Evolutionary conservation across 2,888 invertebrate genomes (phyloP).

Genomic region (Hyposoter dolosus): DNA sequence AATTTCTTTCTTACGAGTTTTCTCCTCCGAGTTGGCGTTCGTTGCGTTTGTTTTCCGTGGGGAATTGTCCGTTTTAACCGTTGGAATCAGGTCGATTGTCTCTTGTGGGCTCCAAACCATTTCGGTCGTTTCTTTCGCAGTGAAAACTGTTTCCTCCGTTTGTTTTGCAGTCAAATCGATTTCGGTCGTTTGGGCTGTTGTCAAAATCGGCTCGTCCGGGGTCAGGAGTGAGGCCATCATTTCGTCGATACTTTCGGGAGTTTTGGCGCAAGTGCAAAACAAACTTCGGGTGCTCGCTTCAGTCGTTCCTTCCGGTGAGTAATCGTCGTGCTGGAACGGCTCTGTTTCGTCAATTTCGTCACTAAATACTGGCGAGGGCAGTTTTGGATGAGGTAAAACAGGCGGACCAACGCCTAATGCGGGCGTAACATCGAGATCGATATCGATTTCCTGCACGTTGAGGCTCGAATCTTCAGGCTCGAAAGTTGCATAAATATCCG

Average conservation of each 20-base stretch:
- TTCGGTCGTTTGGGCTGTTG: neutral
- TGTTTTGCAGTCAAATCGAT: too few relatives aligned
- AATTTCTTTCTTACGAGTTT: neutral
- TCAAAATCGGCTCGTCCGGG: slow-evolving; percentile 1
- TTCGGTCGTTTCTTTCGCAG: neutral
- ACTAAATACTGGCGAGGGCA: neutral
- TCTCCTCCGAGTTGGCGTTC: slow-evolving; percentile 21
- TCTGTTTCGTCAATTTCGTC: neutral
- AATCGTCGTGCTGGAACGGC: neutral
- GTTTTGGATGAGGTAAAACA: neutral
- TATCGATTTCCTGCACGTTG: neutral
- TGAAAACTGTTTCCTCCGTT: slow-evolving; percentile 8
- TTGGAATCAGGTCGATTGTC: neutral
- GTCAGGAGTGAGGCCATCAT: neutral
- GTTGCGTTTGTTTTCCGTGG: neutral
- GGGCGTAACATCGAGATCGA: neutral
- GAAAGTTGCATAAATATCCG: slow-evolving; percentile 19
- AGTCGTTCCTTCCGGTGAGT: slow-evolving; percentile 11
- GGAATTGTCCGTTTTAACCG: neutral
- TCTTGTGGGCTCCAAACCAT: neutral
- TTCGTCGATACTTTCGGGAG: neutral
- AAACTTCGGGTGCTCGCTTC: slow-evolving; percentile 1
- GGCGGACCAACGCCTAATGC: neutral
- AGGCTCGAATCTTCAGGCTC: neutral
- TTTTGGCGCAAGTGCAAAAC: neutral